Base-by-base conservation (phyloP, 2,113 vertebrate species). In the Phocoena phocoena region DNA sequence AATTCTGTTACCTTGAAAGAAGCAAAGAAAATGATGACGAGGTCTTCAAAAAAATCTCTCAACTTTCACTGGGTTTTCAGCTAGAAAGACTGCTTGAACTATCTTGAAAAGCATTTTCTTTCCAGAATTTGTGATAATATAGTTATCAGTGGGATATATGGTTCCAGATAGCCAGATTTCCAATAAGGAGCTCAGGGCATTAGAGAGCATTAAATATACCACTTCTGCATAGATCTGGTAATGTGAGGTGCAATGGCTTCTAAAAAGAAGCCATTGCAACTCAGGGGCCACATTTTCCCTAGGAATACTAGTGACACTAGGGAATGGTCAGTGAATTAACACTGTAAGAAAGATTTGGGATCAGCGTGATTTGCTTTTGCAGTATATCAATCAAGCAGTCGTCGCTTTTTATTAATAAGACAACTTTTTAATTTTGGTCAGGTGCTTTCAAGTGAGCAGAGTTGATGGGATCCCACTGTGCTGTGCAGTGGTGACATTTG, bases 1-100 rank as follows among this genome's bases (percentile, higher is more conserved):
- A 93, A 87, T 71, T 84, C 47, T 85, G 10, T 60, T 63, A 85
- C 11, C 33, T 63, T 90, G 18, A 89, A 21, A 80, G 55, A 86
- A 83, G 58, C 25, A 79, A 92, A 91, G 15, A 90, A 88, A 81
- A 95, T 70, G 33, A 92, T 84, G 14, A 65, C 31, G 84, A 63
- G 31, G 20, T 76, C 31, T 41, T 94, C 15, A 87, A 17, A 87
- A 47, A 84, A 58, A 21, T 21, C 55, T 91, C 21, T 90, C 73
- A 93, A 80, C 21, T 77, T 86, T 70, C 7, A 36, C 26, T 73
- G 63, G n/a, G 15, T 91, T 23, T 91, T 76, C 74, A 85, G 50
- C 11, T 86, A 20, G n/a, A 88, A 93, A 71, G 50, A 81, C 4
- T 33, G 53, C 15, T 93, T 89, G 44, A 84, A 81, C 41, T 89